Conservation (phyloP, 1,140 invertebrate genomes). For the Drosophila virilis region DNA sequence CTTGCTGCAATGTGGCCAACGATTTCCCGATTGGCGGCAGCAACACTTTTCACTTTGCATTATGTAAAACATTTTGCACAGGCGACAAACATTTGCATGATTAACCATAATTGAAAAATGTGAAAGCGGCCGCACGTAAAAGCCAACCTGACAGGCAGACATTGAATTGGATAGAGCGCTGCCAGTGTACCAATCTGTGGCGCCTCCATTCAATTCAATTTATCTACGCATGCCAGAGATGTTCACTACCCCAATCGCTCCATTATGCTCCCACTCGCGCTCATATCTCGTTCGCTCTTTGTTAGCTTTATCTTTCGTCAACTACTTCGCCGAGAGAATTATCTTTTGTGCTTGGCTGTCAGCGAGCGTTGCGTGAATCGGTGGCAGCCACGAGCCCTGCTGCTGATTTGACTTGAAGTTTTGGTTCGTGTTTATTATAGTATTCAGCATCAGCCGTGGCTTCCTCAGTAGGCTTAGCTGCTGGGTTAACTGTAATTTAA, state of each 20-base stretch:
- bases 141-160: slow-evolving; percentile 37
- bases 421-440: slow-evolving; percentile 8
- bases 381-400: slow-evolving; percentile 15
- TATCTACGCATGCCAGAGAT: slow-evolving; percentile 71
- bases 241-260: not conserved
- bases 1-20: slow-evolving; percentile 43
- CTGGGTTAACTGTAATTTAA: slow-evolving; percentile 66
- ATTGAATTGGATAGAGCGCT: not conserved
- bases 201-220: slow-evolving; percentile 71
- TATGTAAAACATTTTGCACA: slow-evolving; percentile 79
- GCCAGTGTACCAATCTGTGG: slow-evolving; percentile 58
- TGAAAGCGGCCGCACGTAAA: slow-evolving; percentile 48
- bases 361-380: slow-evolving; percentile 3
- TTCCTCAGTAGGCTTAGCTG: slow-evolving; percentile 23
- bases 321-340: not conserved
- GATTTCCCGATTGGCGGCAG: slow-evolving; percentile 14
- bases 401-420: slow-evolving; percentile 23
- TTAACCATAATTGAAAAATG: slow-evolving; percentile 81
- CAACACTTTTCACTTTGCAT: slow-evolving; percentile 74
- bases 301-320: slow-evolving; percentile 15
- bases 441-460: not conserved
- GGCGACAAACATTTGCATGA: slow-evolving; percentile 82
- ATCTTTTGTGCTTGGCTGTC: slow-evolving; percentile 12
- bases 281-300: not conserved
- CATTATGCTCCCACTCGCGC: not conserved